Percentiles rank a stretch among this genome's conserved stretches.
These are phyloP conservation scores for Coenobita brevimanus DNA, from an alignment of 1,140 invertebrate genomes.

Conservation along the genomic window DNA sequence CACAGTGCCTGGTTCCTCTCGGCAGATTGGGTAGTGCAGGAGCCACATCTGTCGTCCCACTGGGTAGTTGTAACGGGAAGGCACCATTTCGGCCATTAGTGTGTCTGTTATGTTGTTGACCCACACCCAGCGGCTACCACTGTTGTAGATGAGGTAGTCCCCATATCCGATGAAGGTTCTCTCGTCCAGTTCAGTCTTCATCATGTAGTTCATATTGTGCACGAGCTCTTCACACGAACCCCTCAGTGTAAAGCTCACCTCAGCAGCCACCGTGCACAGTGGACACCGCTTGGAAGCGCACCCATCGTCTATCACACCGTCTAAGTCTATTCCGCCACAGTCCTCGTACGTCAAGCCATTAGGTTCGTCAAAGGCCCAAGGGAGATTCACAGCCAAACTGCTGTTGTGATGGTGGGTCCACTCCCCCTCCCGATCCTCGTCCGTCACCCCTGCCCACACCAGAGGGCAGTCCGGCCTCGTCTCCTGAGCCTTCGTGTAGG, in stretches of 20 bases:
- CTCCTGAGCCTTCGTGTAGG: constrained; percentile 3
- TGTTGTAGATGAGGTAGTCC: constrained; percentile 42
- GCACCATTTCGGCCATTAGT: constrained; percentile 29
- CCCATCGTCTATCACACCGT: constrained; percentile 50
- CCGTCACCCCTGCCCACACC: constrained; percentile 51
- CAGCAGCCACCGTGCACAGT: constrained; percentile 39
- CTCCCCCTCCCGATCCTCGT: constrained; percentile 27
- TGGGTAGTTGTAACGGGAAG: constrained; percentile 38
- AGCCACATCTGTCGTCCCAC: constrained; percentile 48
- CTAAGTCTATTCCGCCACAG: constrained; percentile 47
- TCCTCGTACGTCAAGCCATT: constrained; percentile 58
- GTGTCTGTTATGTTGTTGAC: constrained; percentile 2
- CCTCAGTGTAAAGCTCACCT: constrained; percentile 32
- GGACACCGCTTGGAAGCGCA: constrained; percentile 32
- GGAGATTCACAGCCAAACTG: constrained; percentile 7
- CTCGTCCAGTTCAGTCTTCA: background rate
- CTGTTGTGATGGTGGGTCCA: constrained; percentile 43
- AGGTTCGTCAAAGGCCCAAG: constrained; percentile 61
- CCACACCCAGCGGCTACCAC: constrained; percentile 41
- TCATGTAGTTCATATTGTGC: constrained; percentile 45
- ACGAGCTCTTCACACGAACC: constrained; percentile 42
- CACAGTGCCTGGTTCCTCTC: background rate
- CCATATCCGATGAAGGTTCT: constrained; percentile 45
- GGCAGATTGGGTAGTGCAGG: constrained; percentile 36
- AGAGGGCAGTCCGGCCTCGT: constrained; percentile 24